Percentiles rank a stretch among this genome's conserved stretches.
Evolutionary conservation across 1,140 invertebrate genomes (phyloP).

Genomic region (Anoplolepis gracilipes): DNA sequence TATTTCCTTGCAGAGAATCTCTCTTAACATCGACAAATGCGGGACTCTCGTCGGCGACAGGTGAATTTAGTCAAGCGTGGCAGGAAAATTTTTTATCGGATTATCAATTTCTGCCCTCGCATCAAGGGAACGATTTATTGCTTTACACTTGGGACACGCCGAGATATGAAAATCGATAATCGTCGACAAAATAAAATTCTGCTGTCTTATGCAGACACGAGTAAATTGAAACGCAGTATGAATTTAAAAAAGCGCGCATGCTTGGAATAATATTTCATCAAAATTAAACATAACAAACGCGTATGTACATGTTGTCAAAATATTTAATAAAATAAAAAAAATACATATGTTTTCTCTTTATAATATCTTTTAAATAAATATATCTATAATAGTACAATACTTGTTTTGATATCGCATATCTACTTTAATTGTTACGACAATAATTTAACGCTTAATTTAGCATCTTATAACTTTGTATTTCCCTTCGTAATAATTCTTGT

Average conservation of each 20-base stretch:
- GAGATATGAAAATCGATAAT: slow-evolving; percentile 65
- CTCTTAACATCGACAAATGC: slow-evolving; percentile 41
- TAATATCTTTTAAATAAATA: too few species aligned
- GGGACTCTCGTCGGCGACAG: slow-evolving; percentile 29
- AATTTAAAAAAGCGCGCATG: slow-evolving; percentile 40
- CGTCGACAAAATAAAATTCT: slow-evolving; percentile 44
- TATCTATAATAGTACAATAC: too few species aligned
- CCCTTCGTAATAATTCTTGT: neutral
- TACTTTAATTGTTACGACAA: too few species aligned
- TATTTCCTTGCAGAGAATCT: slow-evolving; percentile 33
- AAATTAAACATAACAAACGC: slow-evolving; percentile 19
- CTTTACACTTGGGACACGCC: slow-evolving; percentile 56
- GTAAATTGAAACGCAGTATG: slow-evolving; percentile 56
- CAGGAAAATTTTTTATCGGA: slow-evolving; percentile 61
- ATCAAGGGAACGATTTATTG: slow-evolving; percentile 59
- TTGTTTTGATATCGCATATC: too few species aligned
- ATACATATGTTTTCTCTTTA: too few species aligned
- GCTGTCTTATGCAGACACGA: slow-evolving; percentile 43
- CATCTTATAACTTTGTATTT: neutral
- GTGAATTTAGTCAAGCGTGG: slow-evolving; percentile 57
- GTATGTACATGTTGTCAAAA: neutral
- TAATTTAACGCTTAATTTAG: neutral
- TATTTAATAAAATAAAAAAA: neutral
- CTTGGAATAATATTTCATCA: slow-evolving; percentile 29
- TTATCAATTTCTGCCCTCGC: slow-evolving; percentile 61